Conservation (phyloP, 2,888 invertebrate species). For the Toxonevra muliebris region DNA sequence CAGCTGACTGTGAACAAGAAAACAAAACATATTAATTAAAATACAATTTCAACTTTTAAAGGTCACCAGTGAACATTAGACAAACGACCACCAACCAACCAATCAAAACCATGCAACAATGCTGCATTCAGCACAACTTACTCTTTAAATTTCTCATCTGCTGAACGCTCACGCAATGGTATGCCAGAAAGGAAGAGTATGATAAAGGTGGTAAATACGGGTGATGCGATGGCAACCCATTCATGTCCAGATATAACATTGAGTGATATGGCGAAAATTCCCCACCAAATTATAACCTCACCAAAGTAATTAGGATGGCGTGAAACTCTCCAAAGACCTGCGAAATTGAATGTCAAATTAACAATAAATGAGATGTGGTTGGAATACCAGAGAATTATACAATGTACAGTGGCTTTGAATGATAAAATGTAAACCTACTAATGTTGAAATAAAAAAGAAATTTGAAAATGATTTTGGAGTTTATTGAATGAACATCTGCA, state of each 20-base stretch:
- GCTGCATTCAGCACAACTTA: slow-evolving; percentile 63
- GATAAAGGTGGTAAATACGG: slow-evolving; percentile 86
- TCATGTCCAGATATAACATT: slow-evolving; percentile 86
- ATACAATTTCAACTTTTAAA: neutral
- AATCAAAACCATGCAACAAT: no score
- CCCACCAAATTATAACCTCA: slow-evolving; percentile 94
- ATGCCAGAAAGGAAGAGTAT: slow-evolving; percentile 91
- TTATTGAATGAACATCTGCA: no score
- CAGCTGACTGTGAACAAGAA: slow-evolving; percentile 70
- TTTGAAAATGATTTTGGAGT: no score
- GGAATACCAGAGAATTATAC: no score
- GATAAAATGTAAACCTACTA: no score
- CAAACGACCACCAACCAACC: neutral
- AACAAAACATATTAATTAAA: neutral
- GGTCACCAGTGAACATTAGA: neutral
- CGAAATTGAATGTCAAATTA: slow-evolving; percentile 2
- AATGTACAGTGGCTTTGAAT: no score
- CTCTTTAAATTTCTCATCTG: slow-evolving; percentile 90
- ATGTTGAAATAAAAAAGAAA: no score
- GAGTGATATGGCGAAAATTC: slow-evolving; percentile 87
- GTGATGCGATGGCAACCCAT: slow-evolving; percentile 84
- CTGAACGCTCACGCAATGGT: slow-evolving; percentile 84
- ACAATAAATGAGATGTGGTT: no score
- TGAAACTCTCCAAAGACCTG: slow-evolving; percentile 85
- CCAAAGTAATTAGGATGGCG: slow-evolving; percentile 96